Conservation (phyloP, 2,888 invertebrate species). For the Scelioninae gen. 1 region DNA sequence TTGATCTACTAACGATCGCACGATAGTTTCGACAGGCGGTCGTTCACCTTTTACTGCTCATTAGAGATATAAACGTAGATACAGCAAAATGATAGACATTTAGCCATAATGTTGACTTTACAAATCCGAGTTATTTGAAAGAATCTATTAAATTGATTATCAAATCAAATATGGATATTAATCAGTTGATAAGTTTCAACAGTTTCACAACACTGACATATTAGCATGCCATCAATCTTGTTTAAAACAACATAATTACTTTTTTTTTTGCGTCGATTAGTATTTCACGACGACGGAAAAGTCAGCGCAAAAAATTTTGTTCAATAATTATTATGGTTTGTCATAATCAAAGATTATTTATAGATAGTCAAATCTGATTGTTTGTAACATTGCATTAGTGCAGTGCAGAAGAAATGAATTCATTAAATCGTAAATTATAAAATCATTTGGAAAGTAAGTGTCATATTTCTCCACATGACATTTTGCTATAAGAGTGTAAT, state of each 20-base stretch:
- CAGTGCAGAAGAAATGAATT: too few species aligned
- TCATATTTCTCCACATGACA: too few species aligned
- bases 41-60: constrained; percentile 26
- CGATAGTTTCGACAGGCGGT: constrained; percentile 42
- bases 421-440: too few species aligned
- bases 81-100: constrained; percentile 20
- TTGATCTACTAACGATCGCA: constrained; percentile 48
- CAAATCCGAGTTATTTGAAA: constrained; percentile 20
- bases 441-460: too few species aligned
- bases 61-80: constrained; percentile 45
- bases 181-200: constrained; percentile 51
- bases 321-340: neutral
- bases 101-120: constrained; percentile 35
- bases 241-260: constrained; percentile 48
- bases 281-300: neutral
- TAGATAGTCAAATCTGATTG: neutral
- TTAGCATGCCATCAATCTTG: constrained; percentile 46
- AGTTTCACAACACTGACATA: constrained; percentile 44
- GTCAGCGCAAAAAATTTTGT: neutral
- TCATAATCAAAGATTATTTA: neutral
- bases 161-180: constrained; percentile 43
- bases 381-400: too few species aligned
- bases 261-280: constrained; percentile 16
- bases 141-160: constrained; percentile 45
- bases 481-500: too few species aligned